These are phyloP conservation scores for Eolophus roseicapilla DNA, from an alignment of 2,113 vertebrate species.

Conservation along the genomic window DNA sequence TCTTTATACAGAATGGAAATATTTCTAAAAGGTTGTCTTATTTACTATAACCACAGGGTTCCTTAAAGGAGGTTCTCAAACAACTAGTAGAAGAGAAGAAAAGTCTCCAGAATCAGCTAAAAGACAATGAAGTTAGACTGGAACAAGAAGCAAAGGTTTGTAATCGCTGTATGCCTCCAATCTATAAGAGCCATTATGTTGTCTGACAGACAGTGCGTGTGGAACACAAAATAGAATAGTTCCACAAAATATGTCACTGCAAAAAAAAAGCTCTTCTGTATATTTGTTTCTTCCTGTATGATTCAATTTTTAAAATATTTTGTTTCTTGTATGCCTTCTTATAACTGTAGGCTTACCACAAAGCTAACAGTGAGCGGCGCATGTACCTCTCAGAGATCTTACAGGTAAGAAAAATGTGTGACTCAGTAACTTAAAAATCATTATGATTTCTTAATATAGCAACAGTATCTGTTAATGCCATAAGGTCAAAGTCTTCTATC, in stretches of 20 bases:
- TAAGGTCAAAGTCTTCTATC: neutral
- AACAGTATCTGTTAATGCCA: neutral
- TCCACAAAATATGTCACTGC: neutral
- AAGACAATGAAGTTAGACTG: constrained; percentile 77
- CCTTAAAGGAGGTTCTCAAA: constrained; percentile 79
- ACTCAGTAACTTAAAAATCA: neutral
- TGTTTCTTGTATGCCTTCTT: neutral
- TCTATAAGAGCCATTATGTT: neutral
- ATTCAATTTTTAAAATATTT: neutral
- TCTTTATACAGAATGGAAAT: neutral
- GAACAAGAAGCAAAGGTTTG: constrained; percentile 87
- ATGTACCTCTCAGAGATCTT: constrained; percentile 82
- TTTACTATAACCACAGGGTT: constrained; percentile 70
- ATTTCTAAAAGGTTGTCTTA: neutral
- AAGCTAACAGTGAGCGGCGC: constrained; percentile 77
- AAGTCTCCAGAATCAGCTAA: constrained; percentile 80
- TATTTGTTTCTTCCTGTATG: neutral
- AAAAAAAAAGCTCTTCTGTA: neutral
- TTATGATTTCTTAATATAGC: neutral
- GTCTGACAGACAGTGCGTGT: neutral
- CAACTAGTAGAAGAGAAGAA: constrained; percentile 79
- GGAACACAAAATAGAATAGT: neutral
- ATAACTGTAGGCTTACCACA: constrained; percentile 80
- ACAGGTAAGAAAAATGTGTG: constrained; percentile 70
- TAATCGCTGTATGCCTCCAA: neutral